Percentiles rank a stretch among this genome's conserved stretches.
These are phyloP conservation scores for Syncerus caffer DNA, from an alignment of 2,797 vertebrate species.

Conservation along the genomic window DNA sequence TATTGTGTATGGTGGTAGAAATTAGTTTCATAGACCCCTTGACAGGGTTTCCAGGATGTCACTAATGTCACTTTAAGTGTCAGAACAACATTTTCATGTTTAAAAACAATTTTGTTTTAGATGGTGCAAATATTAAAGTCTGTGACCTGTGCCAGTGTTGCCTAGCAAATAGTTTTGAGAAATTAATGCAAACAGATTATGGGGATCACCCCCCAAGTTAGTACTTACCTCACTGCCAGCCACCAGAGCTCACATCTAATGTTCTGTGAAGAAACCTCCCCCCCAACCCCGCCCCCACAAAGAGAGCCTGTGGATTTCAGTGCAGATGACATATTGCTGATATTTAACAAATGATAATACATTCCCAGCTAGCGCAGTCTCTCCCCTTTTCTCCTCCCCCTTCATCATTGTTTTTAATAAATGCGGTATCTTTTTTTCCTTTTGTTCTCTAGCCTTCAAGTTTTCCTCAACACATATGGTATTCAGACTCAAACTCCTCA, in stretches of 20 bases:
- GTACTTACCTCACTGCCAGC: not conserved
- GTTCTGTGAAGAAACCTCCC: not conserved
- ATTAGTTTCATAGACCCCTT: not conserved
- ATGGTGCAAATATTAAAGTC: not conserved
- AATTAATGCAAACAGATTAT: not conserved
- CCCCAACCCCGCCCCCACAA: not conserved
- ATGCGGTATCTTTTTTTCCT: not conserved
- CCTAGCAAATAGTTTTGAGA: not conserved
- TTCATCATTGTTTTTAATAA: not conserved
- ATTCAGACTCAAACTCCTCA: conserved; percentile 98
- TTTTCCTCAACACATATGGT: conserved; percentile 97
- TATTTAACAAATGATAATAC: not conserved
- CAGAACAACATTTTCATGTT: not conserved
- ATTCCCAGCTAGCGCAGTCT: not conserved
- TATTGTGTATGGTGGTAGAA: not conserved
- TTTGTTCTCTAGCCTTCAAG: conserved; percentile 89
- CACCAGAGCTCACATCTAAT: not conserved
- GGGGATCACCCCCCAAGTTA: not conserved
- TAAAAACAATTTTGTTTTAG: not conserved
- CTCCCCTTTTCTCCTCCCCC: not conserved
- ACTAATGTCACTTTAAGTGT: not conserved
- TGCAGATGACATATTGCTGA: not conserved
- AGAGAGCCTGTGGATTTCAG: not conserved
- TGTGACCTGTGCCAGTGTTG: not conserved
- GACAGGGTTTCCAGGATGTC: not conserved